Evolutionary conservation across 2,888 invertebrate species (phyloP).

Genomic region (Blastobasis lacticolella): DNA sequence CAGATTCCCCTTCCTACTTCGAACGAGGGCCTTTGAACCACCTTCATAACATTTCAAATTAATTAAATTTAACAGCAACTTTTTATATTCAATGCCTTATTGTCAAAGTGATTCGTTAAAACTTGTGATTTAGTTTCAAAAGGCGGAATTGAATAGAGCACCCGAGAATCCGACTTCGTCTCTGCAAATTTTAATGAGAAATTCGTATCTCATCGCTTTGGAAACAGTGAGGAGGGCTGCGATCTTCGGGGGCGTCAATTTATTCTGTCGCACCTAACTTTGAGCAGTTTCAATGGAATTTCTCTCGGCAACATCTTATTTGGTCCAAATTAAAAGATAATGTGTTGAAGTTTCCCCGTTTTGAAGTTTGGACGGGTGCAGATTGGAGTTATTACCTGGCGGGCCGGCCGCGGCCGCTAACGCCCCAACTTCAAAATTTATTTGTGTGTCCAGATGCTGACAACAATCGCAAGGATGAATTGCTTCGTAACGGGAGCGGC

Average conservation of each 20-base stretch:
- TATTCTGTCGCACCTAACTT: too few relatives aligned
- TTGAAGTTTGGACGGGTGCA: slow-evolving; percentile 48
- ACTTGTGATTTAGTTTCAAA: slow-evolving; percentile 65
- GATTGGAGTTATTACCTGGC: slow-evolving; percentile 69
- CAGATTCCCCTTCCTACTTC: background rate
- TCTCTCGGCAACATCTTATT: slow-evolving; percentile 50
- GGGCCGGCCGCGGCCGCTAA: slow-evolving; percentile 27
- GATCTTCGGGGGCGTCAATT: slow-evolving; percentile 48
- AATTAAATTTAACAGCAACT: slow-evolving; percentile 13
- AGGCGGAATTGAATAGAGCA: slow-evolving; percentile 55
- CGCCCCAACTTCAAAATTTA: slow-evolving; percentile 62
- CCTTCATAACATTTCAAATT: slow-evolving; percentile 1
- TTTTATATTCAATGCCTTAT: slow-evolving; percentile 48
- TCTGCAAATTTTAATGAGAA: slow-evolving; percentile 67
- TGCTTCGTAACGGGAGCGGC: slow-evolving; percentile 30
- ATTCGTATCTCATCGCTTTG: slow-evolving; percentile 62
- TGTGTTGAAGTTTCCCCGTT: slow-evolving; percentile 60
- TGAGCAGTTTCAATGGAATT: slow-evolving; percentile 15
- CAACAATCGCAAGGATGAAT: slow-evolving; percentile 59
- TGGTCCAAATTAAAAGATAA: slow-evolving; percentile 63
- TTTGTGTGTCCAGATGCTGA: slow-evolving; percentile 57
- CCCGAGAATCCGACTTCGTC: slow-evolving; percentile 48
- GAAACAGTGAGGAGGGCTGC: slow-evolving; percentile 45
- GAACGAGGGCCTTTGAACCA: background rate
- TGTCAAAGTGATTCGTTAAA: slow-evolving; percentile 59